Percentiles rank a stretch among this genome's conserved stretches.
Evolutionary conservation across 2,113 vertebrate genomes (phyloP).

Genomic region (Symphodus melops): DNA sequence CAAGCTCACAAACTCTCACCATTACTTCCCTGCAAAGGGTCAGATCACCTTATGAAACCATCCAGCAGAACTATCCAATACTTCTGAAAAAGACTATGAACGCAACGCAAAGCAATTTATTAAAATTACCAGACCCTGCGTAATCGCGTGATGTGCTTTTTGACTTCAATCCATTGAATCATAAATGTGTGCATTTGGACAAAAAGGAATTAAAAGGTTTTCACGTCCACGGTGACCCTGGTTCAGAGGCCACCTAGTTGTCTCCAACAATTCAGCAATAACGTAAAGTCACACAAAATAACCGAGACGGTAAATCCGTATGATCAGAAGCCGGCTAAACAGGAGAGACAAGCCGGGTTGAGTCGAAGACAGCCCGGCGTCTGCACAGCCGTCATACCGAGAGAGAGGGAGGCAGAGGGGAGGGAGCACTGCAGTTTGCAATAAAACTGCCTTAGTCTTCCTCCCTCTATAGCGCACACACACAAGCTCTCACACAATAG

Average conservation of each 20-base stretch:
- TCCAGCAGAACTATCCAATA: conserved; percentile 42
- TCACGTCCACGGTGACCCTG: not conserved
- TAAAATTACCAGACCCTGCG: too few species aligned
- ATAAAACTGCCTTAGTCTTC: conserved; percentile 34
- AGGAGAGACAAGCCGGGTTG: conserved; percentile 52
- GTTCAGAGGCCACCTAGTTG: conserved; percentile 16
- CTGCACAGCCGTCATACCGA: conserved; percentile 52
- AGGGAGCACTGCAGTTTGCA: conserved; percentile 44
- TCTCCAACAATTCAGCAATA: conserved; percentile 52
- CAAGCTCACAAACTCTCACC: conserved; percentile 30
- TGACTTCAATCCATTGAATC: conserved; percentile 2
- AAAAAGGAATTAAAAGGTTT: conserved; percentile 25
- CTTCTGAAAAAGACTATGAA: conserved; percentile 38
- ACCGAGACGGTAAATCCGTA: conserved; percentile 45
- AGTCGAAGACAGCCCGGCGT: conserved; percentile 60
- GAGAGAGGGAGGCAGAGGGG: not conserved
- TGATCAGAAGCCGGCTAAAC: conserved; percentile 40
- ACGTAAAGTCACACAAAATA: conserved; percentile 58
- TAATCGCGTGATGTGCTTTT: not conserved
- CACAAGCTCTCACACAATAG: conserved; percentile 15
- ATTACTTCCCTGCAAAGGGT: conserved; percentile 57
- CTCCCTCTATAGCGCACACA: conserved; percentile 21
- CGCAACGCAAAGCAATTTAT: conserved; percentile 15
- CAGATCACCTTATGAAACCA: conserved; percentile 53
- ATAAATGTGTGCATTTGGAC: conserved; percentile 15